A percentile compares a stretch with the other conserved stretches of the same genome.
Evolutionary conservation across 2,113 vertebrate species (phyloP).

Genomic region (Leptobrachium leishanense): DNA sequence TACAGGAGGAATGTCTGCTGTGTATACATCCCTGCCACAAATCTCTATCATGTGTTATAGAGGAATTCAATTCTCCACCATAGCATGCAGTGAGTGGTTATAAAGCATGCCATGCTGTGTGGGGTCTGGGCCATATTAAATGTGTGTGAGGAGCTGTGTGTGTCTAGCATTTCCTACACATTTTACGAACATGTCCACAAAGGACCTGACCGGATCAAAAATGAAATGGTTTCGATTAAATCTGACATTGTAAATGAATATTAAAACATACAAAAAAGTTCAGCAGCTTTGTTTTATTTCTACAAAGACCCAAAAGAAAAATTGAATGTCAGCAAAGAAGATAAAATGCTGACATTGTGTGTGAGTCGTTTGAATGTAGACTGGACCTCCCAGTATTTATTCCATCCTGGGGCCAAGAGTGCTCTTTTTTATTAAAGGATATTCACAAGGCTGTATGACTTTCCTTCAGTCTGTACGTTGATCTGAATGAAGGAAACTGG

Average conservation of each 20-base stretch:
- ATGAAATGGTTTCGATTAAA: slow-evolving; percentile 17
- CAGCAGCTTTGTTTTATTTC: slow-evolving; percentile 30
- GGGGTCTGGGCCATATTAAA: slow-evolving; percentile 4
- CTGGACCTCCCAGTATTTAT: slow-evolving; percentile 79
- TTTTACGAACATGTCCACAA: background rate
- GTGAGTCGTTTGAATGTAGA: slow-evolving; percentile 72
- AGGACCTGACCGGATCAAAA: background rate
- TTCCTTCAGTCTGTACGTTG: too few species aligned
- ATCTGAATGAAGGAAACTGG: too few species aligned
- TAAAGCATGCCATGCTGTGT: slow-evolving; percentile 29
- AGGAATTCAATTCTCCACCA: slow-evolving; percentile 22
- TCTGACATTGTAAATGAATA: background rate
- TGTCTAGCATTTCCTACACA: slow-evolving; percentile 13
- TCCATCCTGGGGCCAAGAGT: slow-evolving; percentile 78
- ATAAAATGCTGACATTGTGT: slow-evolving; percentile 74
- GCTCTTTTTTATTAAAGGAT: slow-evolving; percentile 61
- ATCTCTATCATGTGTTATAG: slow-evolving; percentile 35
- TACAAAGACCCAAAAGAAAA: slow-evolving; percentile 36
- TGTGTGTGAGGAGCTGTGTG: background rate
- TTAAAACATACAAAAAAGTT: background rate
- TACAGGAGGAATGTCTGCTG: slow-evolving; percentile 17
- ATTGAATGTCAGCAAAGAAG: slow-evolving; percentile 54
- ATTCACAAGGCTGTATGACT: slow-evolving; percentile 23
- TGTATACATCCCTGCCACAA: slow-evolving; percentile 22
- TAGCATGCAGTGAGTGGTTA: slow-evolving; percentile 15